Evolutionary conservation across 2,113 vertebrate genomes (phyloP).

Genomic region (Stegastes partitus): DNA sequence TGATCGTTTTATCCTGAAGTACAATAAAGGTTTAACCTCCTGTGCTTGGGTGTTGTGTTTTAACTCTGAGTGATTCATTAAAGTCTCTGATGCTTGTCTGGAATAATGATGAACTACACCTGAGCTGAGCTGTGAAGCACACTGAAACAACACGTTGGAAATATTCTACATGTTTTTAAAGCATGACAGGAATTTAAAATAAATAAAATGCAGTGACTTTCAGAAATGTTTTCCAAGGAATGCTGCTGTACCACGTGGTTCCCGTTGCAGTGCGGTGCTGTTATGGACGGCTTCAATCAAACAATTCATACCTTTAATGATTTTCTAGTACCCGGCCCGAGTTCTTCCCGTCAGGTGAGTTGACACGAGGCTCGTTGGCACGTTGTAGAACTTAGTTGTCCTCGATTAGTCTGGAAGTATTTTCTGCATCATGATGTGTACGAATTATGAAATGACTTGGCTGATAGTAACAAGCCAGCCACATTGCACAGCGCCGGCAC

Average conservation of each 20-base stretch:
- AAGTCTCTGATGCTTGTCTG: conserved; percentile 5
- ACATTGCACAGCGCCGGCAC: too few species aligned
- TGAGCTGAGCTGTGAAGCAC: conserved; percentile 5
- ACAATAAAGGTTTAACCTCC: not conserved
- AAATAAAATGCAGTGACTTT: not conserved
- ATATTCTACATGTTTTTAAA: not conserved
- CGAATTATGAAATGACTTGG: not conserved
- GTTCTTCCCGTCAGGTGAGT: not conserved
- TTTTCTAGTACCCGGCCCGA: not conserved
- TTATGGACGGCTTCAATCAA: not conserved
- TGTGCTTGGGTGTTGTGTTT: not conserved
- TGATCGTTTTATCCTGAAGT: not conserved
- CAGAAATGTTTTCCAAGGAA: not conserved
- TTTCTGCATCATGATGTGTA: not conserved
- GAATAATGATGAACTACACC: not conserved
- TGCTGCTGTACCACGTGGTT: too few species aligned
- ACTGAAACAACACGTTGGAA: conserved; percentile 8
- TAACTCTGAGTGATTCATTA: not conserved
- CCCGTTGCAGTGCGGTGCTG: not conserved
- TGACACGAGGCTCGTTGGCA: not conserved
- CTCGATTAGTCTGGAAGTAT: not conserved
- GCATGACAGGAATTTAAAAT: not conserved
- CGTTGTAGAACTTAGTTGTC: not conserved
- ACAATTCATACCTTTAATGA: not conserved
- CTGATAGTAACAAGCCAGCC: not conserved